These are phyloP conservation scores for Halcyon smyrnensis DNA, from an alignment of 2,797 vertebrate species.

Conservation along the genomic window DNA sequence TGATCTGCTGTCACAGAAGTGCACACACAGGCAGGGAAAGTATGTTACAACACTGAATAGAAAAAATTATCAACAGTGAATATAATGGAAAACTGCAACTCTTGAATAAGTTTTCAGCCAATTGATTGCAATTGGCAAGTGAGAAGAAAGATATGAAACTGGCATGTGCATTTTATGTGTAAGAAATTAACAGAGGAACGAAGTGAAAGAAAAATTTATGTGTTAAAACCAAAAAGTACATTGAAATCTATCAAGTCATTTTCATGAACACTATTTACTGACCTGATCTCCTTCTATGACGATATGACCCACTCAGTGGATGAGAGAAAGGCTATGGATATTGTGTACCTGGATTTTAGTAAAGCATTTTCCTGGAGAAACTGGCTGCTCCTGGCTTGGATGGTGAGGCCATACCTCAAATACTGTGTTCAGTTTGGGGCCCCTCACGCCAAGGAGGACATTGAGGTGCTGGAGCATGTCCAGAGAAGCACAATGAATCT, in stretches of 20 bases:
- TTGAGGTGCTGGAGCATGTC: no score
- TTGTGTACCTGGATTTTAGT: not conserved
- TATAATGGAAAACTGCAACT: not conserved
- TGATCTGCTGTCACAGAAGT: not conserved
- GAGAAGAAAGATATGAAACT: not conserved
- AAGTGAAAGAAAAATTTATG: not conserved
- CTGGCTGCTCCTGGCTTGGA: no score
- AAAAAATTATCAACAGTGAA: not conserved
- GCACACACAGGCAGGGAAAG: not conserved
- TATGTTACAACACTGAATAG: not conserved
- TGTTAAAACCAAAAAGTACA: not conserved
- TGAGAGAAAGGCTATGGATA: not conserved
- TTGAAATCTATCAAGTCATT: not conserved
- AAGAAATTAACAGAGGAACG: not conserved
- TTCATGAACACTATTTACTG: not conserved
- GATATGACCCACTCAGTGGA: not conserved
- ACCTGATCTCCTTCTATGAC: not conserved
- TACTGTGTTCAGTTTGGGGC: no score
- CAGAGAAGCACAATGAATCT: no score
- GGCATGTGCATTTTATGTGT: not conserved
- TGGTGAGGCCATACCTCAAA: no score
- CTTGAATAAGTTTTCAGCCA: not conserved
- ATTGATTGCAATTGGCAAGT: not conserved
- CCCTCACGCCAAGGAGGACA: no score
- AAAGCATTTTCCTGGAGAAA: no score